Percentiles rank a stretch among this genome's conserved stretches.
These are phyloP conservation scores for Ptyas mucosa DNA, from an alignment of 2,113 vertebrate genomes.

Conservation along the genomic window DNA sequence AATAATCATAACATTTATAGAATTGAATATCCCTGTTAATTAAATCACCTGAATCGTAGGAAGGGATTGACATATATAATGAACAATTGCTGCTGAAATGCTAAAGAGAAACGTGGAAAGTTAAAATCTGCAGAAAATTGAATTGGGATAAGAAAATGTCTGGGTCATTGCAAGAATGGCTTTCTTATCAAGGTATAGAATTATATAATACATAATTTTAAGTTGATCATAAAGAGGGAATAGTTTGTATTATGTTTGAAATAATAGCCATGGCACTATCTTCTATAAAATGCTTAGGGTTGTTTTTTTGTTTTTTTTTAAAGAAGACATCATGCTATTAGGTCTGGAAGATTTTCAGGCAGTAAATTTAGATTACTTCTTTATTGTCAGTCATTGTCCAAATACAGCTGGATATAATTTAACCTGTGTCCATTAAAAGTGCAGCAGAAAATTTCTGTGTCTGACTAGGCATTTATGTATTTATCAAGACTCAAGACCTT, in stretches of 20 bases:
- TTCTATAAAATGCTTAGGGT: neutral
- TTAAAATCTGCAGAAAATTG: neutral
- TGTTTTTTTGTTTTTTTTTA: neutral
- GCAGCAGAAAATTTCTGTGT: neutral
- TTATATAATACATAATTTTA: neutral
- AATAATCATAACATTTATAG: neutral
- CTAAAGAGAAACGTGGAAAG: neutral
- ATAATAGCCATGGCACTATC: neutral
- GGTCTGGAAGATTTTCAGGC: neutral
- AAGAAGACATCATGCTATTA: neutral
- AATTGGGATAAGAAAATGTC: neutral
- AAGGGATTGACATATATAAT: neutral
- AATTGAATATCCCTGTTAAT: no score
- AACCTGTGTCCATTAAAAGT: neutral
- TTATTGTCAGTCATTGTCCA: neutral
- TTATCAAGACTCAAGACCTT: neutral
- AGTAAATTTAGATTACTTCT: neutral
- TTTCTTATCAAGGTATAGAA: neutral
- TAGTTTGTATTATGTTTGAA: neutral
- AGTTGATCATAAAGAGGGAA: neutral
- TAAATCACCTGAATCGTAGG: neutral
- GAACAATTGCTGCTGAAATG: neutral
- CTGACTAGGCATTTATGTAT: neutral
- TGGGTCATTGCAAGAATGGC: neutral
- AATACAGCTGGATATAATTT: neutral